Evolutionary conservation across 35 echinoderm and acorn worm genomes (phyloP), one percentile per base, ranked within the genome.

Genomic region (Apostichopus parvimensis): DNA sequence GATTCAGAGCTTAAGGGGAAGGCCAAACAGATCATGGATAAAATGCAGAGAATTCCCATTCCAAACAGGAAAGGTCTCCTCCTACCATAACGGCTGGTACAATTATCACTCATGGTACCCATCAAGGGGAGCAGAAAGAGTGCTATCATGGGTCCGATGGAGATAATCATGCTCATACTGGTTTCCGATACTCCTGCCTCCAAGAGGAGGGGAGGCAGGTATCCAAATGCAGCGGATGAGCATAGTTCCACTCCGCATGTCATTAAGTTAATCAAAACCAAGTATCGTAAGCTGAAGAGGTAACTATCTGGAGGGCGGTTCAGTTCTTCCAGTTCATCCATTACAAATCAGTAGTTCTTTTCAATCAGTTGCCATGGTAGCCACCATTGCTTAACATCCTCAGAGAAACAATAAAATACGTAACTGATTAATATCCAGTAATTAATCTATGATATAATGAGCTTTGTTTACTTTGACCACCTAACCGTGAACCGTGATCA

Each of bases 211-310:
- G 97, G 97, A 11, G 97, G 97, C 0, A 99, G 95, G 60, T 99
- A 99, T n/a, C 97, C 92, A 79, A 99, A 99, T 5, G 97, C 95
- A 7, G 97, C 97, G 6, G 97, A 99, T 7, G 95, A 84, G 79
- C 97, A 99, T 17, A 99, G 78, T 68, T 99, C 97, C 18, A 95
- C 83, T 24, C 97, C 94, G 53, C 93, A 99, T 18, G 95, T 99
- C 87, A 96, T 93, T n/a, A 94, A 34, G 70, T 99, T 99, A 23
- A 96, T 73, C 6, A 53, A 10, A 4, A 90, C 18, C 5, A 99
- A 73, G 54, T 99, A 99, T 14, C 77, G 64, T 54, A 95, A 90
- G 24, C 91, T 82, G 78, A 96, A 99, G 3, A 79, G 85, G 66
- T 53, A 34, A 68, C 73, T 86, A 57, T 92, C 91, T 10, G 79